Conservation (phyloP, 2,888 invertebrate genomes). For the Blastobasis adustella region DNA sequence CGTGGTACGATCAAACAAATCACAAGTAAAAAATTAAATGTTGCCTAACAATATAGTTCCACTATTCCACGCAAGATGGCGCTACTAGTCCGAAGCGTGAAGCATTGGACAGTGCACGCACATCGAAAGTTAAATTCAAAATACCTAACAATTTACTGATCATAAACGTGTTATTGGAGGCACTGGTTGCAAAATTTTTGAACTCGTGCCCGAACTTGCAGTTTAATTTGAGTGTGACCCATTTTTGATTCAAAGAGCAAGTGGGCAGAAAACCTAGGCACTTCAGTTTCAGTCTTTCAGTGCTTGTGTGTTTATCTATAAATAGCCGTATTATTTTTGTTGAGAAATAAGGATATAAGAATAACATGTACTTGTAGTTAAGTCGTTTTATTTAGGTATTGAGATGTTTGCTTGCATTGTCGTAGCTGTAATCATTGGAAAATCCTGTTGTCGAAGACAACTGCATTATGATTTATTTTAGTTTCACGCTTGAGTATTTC, state of each 20-base stretch:
- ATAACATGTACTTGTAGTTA: too few species aligned
- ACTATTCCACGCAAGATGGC: slow-evolving; percentile 58
- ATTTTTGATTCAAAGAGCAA: slow-evolving; percentile 1
- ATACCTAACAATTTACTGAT: not conserved
- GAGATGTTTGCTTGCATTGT: too few species aligned
- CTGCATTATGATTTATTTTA: too few species aligned
- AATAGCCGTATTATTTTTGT: too few species aligned
- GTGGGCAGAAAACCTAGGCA: not conserved
- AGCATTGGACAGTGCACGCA: not conserved
- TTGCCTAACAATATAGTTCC: slow-evolving; percentile 9
- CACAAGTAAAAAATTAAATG: not conserved
- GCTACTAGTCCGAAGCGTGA: slow-evolving; percentile 13
- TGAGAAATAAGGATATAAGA: too few species aligned
- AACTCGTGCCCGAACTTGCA: slow-evolving; percentile 10
- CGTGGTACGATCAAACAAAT: not conserved
- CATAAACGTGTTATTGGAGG: slow-evolving; percentile 1
- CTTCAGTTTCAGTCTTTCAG: too few species aligned
- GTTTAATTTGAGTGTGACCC: slow-evolving; percentile 3
- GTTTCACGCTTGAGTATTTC: too few species aligned
- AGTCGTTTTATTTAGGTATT: too few species aligned
- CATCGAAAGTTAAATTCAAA: slow-evolving; percentile 3
- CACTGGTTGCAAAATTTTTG: slow-evolving; percentile 7
- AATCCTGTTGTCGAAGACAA: too few species aligned
- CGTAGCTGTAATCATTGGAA: not conserved
- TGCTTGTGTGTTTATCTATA: too few species aligned